Evolutionary conservation across 1,140 invertebrate genomes (phyloP), one percentile per base, ranked within the genome.

Genomic region (Holotrichia oblita): DNA sequence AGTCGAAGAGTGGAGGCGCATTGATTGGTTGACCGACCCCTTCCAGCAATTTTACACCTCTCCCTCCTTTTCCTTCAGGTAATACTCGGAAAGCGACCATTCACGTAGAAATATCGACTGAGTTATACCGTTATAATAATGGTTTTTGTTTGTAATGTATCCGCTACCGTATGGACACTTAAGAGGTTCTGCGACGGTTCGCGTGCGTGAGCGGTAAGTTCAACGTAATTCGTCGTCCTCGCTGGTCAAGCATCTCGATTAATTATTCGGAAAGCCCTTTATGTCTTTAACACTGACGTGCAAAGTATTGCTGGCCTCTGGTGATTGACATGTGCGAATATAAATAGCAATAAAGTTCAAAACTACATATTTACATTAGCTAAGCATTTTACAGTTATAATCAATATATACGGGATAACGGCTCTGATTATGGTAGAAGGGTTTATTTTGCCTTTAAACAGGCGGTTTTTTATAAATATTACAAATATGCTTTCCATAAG

Each of bases 11-110:
- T 48, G 42, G 61, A 69, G 22, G 40, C 42, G 75, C 75, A 76
- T 76, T 76, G 75, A 76, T 76, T 76, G 75, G 22, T 55, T 76
- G 75, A 76, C 75, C 75, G 14, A 76, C 41, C 41, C 41, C 44
- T 42, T 22, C 73, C 73, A 55, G 48, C 48, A 27, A 74, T 40
- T 42, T 42, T 34, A 74, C 44, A 44, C 75, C 2, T 40, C 73
- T 17, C 27, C 27, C 73, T 34, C 14, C 34, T 20, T 44, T 34
- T 40, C 14, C 64, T 22, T 34, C 64, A 14, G 20, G 7, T 34
- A 34, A 69, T 34, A 34, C 61, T 69, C 34, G 73, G 48, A 22
- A 40, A 10, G 17, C 41, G 75, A 34, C 44, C 75, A 55, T 76
- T 76, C 41, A 76, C 40, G 17, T 69, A 27, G 75, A 48, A 55